Conservation (phyloP, 2,888 invertebrate species). For the Oligia strigilis region DNA sequence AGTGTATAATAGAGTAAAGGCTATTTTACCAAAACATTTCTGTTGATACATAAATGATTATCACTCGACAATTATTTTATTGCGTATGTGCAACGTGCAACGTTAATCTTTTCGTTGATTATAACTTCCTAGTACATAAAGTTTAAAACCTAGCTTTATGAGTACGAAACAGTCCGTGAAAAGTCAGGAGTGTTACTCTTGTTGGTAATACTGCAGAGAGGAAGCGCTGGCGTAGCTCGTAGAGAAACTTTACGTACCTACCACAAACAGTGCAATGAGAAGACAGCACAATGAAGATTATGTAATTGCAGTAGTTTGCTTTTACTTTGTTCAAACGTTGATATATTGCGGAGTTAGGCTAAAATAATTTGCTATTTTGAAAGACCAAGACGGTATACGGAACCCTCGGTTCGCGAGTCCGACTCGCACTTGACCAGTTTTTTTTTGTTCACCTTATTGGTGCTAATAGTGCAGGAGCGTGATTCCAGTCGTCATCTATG, state of each 20-base stretch:
- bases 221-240: conserved; percentile 10
- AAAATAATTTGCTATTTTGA: neutral
- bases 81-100: neutral
- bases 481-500: too few species aligned
- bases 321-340: conserved; percentile 19
- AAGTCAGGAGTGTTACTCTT: conserved; percentile 27
- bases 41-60: neutral
- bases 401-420: too few species aligned
- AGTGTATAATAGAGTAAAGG: neutral
- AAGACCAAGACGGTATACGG: neutral
- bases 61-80: neutral
- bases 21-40: neutral
- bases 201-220: conserved; percentile 1
- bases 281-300: conserved; percentile 16
- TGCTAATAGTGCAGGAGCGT: too few species aligned
- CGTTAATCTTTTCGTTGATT: neutral
- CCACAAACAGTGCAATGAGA: conserved; percentile 21
- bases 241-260: conserved; percentile 18
- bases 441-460: too few species aligned
- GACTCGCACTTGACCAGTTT: too few species aligned
- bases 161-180: neutral
- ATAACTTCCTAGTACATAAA: neutral
- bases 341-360: conserved; percentile 1
- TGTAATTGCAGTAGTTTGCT: conserved; percentile 24
- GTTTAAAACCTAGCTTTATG: conserved; percentile 6